Base-by-base conservation (phyloP, 2,113 vertebrate species). In the Cottus gobio region DNA sequence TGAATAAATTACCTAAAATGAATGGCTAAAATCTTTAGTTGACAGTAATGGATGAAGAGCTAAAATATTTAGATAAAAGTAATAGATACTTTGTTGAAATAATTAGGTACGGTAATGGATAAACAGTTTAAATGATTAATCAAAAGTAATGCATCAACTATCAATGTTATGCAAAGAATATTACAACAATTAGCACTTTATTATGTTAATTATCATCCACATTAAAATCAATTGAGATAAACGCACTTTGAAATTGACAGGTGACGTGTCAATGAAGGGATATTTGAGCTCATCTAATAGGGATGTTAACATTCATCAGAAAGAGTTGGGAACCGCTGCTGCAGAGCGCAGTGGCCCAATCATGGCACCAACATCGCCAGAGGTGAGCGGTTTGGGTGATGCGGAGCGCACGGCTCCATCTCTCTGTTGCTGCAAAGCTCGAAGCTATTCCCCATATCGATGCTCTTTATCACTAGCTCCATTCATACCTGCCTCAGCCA, bases 401-500 rank as follows among this genome's bases (percentile, higher is more conserved):
- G 20, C 34, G 48, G 31, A 11, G 54, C 3, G 24, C 18, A 37
- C 12, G 5, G 15, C 52, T 62, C 44, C 24, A 28, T 1, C 7
- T 57, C 42, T 58, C n/a, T 61, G 44, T 20, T 58, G 67, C 22
- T 30, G 70, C 30, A 79, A 20, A 61, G 54, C 37, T 18, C 26
- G 28, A 52, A 77, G 22, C 28, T 36, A 4, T 28, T 44, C 31
- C 11, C 22, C 30, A 67, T 34, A 64, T 64, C 52, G 68, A 20
- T 12, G 42, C 57, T 34, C 24, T 68, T 66, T 18, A 68, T 66
- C 61, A n/a, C 37, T 28, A 34, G 18, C 28, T 20, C 42, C 37
- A 87, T 84, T 85, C 65, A 86, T 52, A 79, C 61, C 81, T 68
- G 67, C 44, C 48, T 69, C 70, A 56, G 64, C 57, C 71, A 63